Evolutionary conservation across 1,140 invertebrate genomes (phyloP), one percentile per base, ranked within the genome.

Genomic region (Helicoverpa armigera): DNA sequence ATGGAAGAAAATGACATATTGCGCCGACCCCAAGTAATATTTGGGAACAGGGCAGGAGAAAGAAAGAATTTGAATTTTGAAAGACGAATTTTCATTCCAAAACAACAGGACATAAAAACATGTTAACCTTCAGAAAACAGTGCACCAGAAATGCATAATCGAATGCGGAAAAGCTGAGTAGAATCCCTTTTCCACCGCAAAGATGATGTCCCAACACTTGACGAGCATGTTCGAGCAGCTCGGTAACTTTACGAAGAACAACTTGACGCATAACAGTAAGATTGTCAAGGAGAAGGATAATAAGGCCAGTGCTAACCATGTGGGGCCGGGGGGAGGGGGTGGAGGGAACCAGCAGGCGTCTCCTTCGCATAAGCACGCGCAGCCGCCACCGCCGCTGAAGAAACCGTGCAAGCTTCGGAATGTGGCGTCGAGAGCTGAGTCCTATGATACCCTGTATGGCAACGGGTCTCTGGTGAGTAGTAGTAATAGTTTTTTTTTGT

Each of bases 241-340:
- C 74, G 95, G 95, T 9, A 95, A 95, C 87, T 95, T 95, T 81
- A 95, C 95, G 4, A 95, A 95, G 89, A 95, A 95, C 85, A 95
- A 95, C 75, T 77, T 95, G 83, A 91, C 91, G 5, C 90, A 92
- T 56, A 94, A 93, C 78, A 94, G 87, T 70, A 95, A 95, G 80
- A 63, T 89, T 51, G 83, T 87, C 82, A 94, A 92, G 80, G 93
- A 94, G 77, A 94, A 93, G 54, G 93, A 94, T 54, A 92, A 89
- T 80, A 90, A 91, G 78, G 81, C 82, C 3, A 89, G 67, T 31
- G 77, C 88, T 5, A 94, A 94, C 75, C 91, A 94, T 77, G 90
- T 94, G 10, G 88, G 86, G 18, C 82, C 67, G 4, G 73, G 80
- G 35, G 83, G 43, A 16, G 75, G 79, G 3, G 78, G 82, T 14